phyloP scores from a whole-genome alignment of 2,797 vertebrate genomes.

The Synaphobranchus kaupii region DNA sequence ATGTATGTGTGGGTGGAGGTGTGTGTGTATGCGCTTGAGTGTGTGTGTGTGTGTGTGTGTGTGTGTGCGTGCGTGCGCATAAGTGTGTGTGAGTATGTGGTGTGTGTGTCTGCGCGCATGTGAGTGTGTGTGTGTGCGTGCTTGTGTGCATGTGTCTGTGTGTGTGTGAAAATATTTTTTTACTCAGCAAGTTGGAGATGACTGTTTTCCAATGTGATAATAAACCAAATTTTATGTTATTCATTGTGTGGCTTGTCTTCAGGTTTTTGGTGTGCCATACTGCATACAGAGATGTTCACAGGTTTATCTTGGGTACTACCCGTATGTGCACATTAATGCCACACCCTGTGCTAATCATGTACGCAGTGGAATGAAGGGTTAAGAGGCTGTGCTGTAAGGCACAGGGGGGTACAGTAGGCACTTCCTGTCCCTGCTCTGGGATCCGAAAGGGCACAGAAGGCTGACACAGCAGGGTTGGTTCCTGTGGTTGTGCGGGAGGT shows the following conservation, averaged over 20 bases:
- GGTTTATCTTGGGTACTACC: neutral
- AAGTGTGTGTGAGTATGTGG: constrained; percentile 12
- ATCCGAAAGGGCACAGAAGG: neutral
- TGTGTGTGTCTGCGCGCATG: neutral
- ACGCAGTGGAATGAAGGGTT: neutral
- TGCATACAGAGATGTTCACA: neutral
- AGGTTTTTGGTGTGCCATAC: neutral
- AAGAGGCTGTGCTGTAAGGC: neutral
- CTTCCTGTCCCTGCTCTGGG: neutral
- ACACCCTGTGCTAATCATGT: neutral
- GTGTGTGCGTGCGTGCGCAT: constrained; percentile 6
- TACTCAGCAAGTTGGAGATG: neutral
- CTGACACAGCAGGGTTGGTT: neutral
- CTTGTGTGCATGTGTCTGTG: neutral
- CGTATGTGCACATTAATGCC: neutral
- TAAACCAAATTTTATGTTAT: neutral
- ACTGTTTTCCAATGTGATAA: neutral
- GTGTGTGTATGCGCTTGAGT: neutral
- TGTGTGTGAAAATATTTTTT: neutral
- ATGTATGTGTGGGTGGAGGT: neutral
- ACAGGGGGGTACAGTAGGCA: neutral
- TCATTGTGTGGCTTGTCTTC: neutral
- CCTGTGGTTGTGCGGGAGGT: neutral
- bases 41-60: neutral
- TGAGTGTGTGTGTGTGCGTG: neutral